These are phyloP conservation scores for Hippocampus kuda DNA, from an alignment of 2,797 vertebrate genomes.

Conservation along the genomic window DNA sequence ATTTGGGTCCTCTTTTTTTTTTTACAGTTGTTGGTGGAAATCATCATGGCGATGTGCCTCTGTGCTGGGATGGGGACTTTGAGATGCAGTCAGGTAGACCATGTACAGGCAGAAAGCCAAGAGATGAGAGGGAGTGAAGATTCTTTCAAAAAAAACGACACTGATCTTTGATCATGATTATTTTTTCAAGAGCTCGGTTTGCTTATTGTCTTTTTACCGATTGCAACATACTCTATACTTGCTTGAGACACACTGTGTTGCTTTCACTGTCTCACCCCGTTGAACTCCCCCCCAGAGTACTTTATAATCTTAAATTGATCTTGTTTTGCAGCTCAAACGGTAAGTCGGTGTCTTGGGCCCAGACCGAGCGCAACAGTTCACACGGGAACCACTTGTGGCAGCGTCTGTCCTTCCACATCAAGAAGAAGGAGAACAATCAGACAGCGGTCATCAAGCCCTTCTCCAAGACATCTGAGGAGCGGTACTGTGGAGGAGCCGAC, in stretches of 20 bases:
- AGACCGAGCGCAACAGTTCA: conserved; percentile 80
- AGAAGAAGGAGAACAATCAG: conserved; percentile 94
- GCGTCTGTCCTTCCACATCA: conserved; percentile 90
- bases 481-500: conserved; percentile 60
- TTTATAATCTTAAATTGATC: neutral
- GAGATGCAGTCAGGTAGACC: conserved; percentile 32
- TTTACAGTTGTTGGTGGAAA: conserved; percentile 44
- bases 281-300: neutral
- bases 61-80: conserved; percentile 32
- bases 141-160: neutral
- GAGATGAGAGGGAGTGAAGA: neutral
- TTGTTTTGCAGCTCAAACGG: conserved; percentile 81
- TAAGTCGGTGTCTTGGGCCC: conserved; percentile 95
- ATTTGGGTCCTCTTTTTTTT: conserved; percentile 29
- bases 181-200: too few relatives aligned
- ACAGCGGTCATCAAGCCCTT: conserved; percentile 97
- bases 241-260: too few relatives aligned
- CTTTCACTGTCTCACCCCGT: neutral
- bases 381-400: conserved; percentile 95
- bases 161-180: too few relatives aligned
- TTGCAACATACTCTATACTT: too few relatives aligned
- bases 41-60: conserved; percentile 43
- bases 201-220: too few relatives aligned
- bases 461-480: conserved; percentile 81
- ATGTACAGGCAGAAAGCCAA: conserved; percentile 26